A percentile compares a stretch with the other conserved stretches of the same genome.
These are phyloP conservation scores for Elysia chlorotica DNA, from an alignment of 1,140 invertebrate species.

Conservation along the genomic window DNA sequence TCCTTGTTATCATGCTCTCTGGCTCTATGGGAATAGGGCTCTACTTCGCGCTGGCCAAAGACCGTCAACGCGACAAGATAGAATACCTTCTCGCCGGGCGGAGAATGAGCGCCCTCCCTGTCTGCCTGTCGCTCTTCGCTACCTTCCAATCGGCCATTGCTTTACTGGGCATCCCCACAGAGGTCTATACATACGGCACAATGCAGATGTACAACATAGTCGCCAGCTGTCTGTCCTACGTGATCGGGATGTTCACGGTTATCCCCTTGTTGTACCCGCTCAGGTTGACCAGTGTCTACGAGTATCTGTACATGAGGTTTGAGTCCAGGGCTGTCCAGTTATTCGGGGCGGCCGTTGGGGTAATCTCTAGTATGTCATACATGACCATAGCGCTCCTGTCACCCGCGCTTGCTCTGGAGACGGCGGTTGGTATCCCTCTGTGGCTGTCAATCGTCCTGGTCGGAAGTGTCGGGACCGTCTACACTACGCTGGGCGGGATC, in stretches of 20 bases:
- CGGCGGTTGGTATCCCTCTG: slow-evolving; percentile 53
- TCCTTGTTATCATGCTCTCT: not conserved
- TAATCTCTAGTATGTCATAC: slow-evolving; percentile 71
- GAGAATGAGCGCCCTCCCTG: slow-evolving; percentile 71
- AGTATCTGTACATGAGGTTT: slow-evolving; percentile 74
- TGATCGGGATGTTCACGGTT: slow-evolving; percentile 37
- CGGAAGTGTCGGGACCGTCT: slow-evolving; percentile 30
- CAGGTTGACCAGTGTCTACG: slow-evolving; percentile 54
- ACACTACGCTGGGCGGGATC: slow-evolving; percentile 77
- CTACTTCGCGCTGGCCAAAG: slow-evolving; percentile 1
- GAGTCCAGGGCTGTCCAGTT: slow-evolving; percentile 37
- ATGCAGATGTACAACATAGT: slow-evolving; percentile 27
- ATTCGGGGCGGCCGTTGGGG: slow-evolving; percentile 35
- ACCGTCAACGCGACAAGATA: not conserved
- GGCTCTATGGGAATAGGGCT: not conserved
- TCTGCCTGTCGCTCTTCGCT: slow-evolving; percentile 47
- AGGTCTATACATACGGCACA: slow-evolving; percentile 70
- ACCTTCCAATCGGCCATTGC: slow-evolving; percentile 86
- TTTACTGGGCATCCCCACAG: slow-evolving; percentile 81
- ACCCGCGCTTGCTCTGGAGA: slow-evolving; percentile 85
- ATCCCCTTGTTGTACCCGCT: slow-evolving; percentile 54
- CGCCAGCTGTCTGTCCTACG: slow-evolving; percentile 35
- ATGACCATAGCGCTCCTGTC: slow-evolving; percentile 90
- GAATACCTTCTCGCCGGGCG: slow-evolving; percentile 78
- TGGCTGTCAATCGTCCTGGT: slow-evolving; percentile 35